phyloP scores from a whole-genome alignment of 2,888 invertebrate genomes.

The Limnephilus rhombicus region DNA sequence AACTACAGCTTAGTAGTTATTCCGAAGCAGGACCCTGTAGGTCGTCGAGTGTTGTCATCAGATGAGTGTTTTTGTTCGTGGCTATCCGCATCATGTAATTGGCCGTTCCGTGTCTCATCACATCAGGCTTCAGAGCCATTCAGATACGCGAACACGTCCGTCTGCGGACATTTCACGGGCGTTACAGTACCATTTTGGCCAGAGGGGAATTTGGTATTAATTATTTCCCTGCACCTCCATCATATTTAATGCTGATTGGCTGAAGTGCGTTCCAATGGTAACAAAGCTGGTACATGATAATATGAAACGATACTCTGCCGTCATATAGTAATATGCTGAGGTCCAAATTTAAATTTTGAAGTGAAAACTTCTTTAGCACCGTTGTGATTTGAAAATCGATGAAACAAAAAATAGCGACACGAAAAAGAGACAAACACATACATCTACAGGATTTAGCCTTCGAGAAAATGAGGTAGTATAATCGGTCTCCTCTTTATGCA shows the following conservation, averaged over 20 bases:
- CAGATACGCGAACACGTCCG: neutral
- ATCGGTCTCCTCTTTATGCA: too few relatives aligned
- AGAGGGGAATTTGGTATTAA: neutral
- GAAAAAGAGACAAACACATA: too few relatives aligned
- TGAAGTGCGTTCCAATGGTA: neutral
- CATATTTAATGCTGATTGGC: neutral
- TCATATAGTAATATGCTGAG: neutral
- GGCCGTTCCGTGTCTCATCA: neutral
- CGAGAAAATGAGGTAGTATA: too few relatives aligned
- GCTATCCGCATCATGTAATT: neutral
- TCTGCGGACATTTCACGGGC: neutral
- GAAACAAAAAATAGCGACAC: too few relatives aligned
- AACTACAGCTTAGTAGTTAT: neutral
- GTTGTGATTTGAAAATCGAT: too few relatives aligned
- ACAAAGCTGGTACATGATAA: neutral
- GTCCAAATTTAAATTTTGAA: neutral
- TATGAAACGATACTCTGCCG: neutral
- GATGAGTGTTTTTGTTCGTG: constrained; percentile 39
- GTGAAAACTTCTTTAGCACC: too few relatives aligned
- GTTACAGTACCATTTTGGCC: neutral
- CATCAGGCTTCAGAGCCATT: neutral
- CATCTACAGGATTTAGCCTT: too few relatives aligned
- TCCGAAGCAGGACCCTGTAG: neutral
- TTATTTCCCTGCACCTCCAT: neutral
- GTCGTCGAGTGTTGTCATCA: constrained; percentile 26